These are phyloP conservation scores for Phenacoccus solenopsis DNA, from an alignment of 1,140 invertebrate species.

Conservation along the genomic window DNA sequence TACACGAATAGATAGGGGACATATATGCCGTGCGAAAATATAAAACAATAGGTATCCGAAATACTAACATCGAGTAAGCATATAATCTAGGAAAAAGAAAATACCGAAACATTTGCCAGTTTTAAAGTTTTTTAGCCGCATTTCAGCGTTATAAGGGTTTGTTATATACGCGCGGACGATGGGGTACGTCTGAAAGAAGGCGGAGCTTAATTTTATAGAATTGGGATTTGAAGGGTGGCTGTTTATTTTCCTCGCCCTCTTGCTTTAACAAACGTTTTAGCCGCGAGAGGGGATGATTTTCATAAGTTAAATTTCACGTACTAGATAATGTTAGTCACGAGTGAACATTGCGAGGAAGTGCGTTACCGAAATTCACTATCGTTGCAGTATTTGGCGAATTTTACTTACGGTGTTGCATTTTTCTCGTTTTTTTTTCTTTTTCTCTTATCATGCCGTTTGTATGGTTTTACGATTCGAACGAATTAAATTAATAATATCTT, in stretches of 20 bases:
- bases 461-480: too few species aligned
- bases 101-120: background rate
- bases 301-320: conserved; percentile 11
- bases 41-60: too few species aligned
- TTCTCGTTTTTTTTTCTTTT: too few species aligned
- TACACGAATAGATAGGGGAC: too few species aligned
- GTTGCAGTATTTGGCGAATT: background rate
- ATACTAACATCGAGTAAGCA: too few species aligned
- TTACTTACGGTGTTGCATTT: background rate
- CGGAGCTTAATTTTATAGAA: conserved; percentile 11
- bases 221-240: conserved; percentile 14
- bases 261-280: background rate
- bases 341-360: conserved; percentile 13
- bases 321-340: conserved; percentile 7
- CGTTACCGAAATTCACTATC: background rate
- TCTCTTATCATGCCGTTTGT: too few species aligned
- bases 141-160: conserved; percentile 10
- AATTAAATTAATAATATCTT: too few species aligned
- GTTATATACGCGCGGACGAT: background rate
- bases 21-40: too few species aligned
- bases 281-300: conserved; percentile 9
- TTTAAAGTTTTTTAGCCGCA: conserved; percentile 9
- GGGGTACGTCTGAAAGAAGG: background rate
- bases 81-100: too few species aligned
- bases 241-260: conserved; percentile 13